Base-by-base conservation (phyloP, 1,140 invertebrate genomes). In the Drepana arcuata region DNA sequence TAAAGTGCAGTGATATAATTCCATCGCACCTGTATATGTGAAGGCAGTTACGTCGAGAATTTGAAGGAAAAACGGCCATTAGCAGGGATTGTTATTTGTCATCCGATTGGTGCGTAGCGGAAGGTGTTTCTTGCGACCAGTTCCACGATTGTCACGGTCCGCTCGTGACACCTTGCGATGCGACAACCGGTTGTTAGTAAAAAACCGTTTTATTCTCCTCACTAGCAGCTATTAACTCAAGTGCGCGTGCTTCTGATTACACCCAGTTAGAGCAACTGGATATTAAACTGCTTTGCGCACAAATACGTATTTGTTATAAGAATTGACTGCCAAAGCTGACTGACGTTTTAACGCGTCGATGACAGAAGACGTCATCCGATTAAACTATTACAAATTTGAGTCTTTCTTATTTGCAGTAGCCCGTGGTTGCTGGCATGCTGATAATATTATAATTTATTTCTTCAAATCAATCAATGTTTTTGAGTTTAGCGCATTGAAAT, bases 191-290 rank as follows among this genome's bases (percentile, higher is more conserved):
- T 34, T 28, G 28, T 39, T 27, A n/a, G 55, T 50, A 57, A 66
- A 71, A 61, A 66, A 56, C 40, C 30, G 37, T 60, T 62, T 63
- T 63, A 60, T 72, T 52, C 59, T 57, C 45, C 60, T 45, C 51
- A 62, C 37, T 24, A 30, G 27, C n/a, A n/a, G 44, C 54, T 57
- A 64, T 62, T 61, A 68, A 49, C 31, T 32, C 40, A 45, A 36
- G 43, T 47, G 36, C 56, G 52, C 64, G 50, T 63, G 64, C 61
- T 49, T 60, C 59, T 58, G 48, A 62, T 48, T 56, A 56, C n/a
- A n/a, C n/a, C n/a, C n/a, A n/a, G n/a, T n/a, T n/a, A n/a, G n/a
- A n/a, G n/a, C n/a, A n/a, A n/a, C n/a, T n/a, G n/a, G 24, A n/a
- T 26, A 4, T 7, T 6, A 4, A 9, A 21, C 18, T 9, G 18